Percentiles rank a stretch among this genome's conserved stretches.
Conservation (phyloP, 1,140 invertebrate species). For the Chironomus striatipennis region DNA sequence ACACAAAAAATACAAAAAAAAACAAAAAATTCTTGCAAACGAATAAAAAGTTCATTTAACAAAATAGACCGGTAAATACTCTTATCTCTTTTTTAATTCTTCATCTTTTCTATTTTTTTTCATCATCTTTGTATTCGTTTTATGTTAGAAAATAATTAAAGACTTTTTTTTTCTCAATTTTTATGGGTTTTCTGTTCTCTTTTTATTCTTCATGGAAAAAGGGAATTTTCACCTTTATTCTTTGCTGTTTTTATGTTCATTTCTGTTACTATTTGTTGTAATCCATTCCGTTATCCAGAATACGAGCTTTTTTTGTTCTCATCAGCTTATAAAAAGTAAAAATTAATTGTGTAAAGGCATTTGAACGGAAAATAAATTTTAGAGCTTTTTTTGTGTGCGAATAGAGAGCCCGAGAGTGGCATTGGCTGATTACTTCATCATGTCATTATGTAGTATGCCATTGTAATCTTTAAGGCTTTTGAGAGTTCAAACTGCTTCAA, state of each 20-base stretch:
- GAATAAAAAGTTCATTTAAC: constrained; percentile 19
- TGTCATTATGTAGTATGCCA: too few species aligned
- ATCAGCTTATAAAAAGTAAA: too few species aligned
- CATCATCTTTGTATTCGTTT: not conserved
- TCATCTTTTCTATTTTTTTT: not conserved
- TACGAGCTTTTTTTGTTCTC: too few species aligned
- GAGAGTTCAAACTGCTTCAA: too few species aligned
- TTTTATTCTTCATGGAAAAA: not conserved
- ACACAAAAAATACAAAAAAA: not conserved
- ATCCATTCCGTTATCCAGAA: too few species aligned
- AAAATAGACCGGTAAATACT: constrained; percentile 23
- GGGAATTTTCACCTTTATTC: not conserved
- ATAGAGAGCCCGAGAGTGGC: too few species aligned
- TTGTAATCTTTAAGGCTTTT: too few species aligned
- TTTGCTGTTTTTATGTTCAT: not conserved
- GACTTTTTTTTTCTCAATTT: not conserved
- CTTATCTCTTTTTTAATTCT: not conserved
- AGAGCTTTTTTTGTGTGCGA: too few species aligned
- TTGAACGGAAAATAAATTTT: too few species aligned
- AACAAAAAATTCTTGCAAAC: not conserved
- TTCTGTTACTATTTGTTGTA: too few species aligned
- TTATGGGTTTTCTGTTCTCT: not conserved
- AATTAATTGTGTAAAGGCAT: too few species aligned
- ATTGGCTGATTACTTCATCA: too few species aligned
- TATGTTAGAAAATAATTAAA: not conserved